These are phyloP conservation scores for Karalla daura DNA, from an alignment of 2,797 vertebrate genomes.

Conservation along the genomic window DNA sequence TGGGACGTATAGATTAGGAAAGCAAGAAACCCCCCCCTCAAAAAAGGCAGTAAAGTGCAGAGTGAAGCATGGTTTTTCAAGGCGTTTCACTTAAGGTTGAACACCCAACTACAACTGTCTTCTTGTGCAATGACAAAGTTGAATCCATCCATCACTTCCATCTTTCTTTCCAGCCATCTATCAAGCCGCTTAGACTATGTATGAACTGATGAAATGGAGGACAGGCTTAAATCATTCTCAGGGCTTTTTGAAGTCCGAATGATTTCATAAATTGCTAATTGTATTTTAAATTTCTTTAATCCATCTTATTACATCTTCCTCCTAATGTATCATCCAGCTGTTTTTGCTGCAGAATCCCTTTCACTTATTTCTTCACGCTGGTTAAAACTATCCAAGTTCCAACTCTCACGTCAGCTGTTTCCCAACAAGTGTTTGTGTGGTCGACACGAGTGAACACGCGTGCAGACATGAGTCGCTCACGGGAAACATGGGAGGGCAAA, in stretches of 20 bases:
- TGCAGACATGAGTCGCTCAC: not conserved
- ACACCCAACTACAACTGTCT: too few species aligned
- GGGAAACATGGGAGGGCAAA: too few species aligned
- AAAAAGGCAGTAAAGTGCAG: too few species aligned
- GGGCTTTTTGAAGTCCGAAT: not conserved
- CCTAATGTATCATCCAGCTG: not conserved
- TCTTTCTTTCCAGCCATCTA: not conserved
- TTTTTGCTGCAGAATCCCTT: constrained; percentile 14
- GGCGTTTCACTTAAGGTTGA: not conserved
- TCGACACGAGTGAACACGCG: not conserved
- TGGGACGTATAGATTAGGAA: not conserved
- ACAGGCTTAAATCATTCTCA: not conserved
- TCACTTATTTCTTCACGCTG: not conserved
- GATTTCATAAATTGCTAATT: not conserved
- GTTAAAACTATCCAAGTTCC: not conserved
- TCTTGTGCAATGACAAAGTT: too few species aligned
- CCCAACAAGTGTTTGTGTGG: not conserved
- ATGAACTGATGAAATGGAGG: not conserved
- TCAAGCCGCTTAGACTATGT: not conserved
- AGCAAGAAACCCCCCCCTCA: too few species aligned
- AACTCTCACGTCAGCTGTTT: not conserved
- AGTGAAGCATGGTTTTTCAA: not conserved
- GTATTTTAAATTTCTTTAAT: not conserved
- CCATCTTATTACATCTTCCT: not conserved
- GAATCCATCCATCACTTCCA: not conserved